phyloP scores from a whole-genome alignment of 1,140 invertebrate genomes.

The Caenorhabditis briggsae region DNA sequence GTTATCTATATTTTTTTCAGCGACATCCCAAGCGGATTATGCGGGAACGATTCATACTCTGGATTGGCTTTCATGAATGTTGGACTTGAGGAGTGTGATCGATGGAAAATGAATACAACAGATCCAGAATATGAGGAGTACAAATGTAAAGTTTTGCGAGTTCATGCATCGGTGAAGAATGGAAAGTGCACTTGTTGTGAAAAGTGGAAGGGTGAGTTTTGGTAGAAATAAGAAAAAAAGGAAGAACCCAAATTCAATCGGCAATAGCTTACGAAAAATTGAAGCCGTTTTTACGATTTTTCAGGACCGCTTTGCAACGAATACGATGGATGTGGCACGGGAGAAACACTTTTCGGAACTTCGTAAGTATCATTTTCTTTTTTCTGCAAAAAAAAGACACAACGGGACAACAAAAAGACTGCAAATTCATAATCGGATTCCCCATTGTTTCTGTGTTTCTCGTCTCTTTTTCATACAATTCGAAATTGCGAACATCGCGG shows the following conservation, averaged over 20 bases:
- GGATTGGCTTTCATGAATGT: too few species aligned
- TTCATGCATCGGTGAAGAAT: conserved; percentile 56
- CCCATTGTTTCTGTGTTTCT: too few species aligned
- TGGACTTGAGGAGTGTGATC: too few species aligned
- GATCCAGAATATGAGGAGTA: conserved; percentile 59
- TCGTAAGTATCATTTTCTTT: conserved; percentile 51
- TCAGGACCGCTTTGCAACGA: conserved; percentile 60
- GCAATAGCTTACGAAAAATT: conserved; percentile 10
- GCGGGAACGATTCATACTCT: too few species aligned
- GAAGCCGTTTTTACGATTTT: not conserved
- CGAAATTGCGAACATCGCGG: conserved; percentile 36
- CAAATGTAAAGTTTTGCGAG: conserved; percentile 64
- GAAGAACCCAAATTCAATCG: not conserved
- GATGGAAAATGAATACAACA: conserved; percentile 3
- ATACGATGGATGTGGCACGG: conserved; percentile 51
- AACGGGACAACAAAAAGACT: not conserved
- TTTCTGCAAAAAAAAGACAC: too few species aligned
- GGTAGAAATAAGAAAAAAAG: not conserved
- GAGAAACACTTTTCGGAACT: conserved; percentile 45
- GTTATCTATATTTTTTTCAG: too few species aligned
- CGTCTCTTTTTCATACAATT: not conserved
- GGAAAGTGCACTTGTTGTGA: conserved; percentile 59
- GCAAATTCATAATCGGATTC: conserved; percentile 32
- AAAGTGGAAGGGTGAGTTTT: conserved; percentile 47
- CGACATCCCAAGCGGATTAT: too few species aligned